phyloP scores from a whole-genome alignment of 2,888 invertebrate species.

The Dioctria linearis region DNA sequence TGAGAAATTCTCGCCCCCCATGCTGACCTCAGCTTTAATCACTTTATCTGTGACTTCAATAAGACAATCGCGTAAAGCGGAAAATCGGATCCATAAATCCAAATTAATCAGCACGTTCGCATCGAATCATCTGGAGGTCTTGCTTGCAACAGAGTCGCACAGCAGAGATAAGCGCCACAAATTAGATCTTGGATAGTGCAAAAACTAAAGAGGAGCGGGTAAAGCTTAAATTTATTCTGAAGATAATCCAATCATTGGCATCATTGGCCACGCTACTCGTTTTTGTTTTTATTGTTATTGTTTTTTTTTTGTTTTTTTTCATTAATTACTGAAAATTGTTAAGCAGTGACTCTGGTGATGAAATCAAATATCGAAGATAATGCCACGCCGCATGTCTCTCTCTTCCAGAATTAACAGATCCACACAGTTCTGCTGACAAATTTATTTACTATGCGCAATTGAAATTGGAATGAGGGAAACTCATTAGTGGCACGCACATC shows the following conservation, averaged over 20 bases:
- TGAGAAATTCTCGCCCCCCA: neutral
- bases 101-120: too few species aligned
- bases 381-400: neutral
- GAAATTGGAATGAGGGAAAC: conserved; percentile 9
- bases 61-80: neutral
- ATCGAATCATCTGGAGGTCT: neutral
- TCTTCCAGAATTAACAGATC: neutral
- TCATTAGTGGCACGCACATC: conserved; percentile 13
- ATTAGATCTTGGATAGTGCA: too few species aligned
- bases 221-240: neutral
- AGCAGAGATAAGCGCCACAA: neutral
- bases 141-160: neutral
- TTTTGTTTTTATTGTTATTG: neutral
- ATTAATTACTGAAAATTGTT: too few species aligned
- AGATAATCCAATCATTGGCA: neutral
- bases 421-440: conserved; percentile 3
- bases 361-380: neutral
- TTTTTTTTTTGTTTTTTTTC: neutral
- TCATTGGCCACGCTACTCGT: neutral
- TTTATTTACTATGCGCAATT: conserved; percentile 3
- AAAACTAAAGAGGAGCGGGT: neutral
- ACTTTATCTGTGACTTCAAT: neutral
- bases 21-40: neutral
- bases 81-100: too few species aligned
- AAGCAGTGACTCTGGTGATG: too few species aligned